phyloP scores from a whole-genome alignment of 1,140 invertebrate species.

The Drosophila lacteicornis region DNA sequence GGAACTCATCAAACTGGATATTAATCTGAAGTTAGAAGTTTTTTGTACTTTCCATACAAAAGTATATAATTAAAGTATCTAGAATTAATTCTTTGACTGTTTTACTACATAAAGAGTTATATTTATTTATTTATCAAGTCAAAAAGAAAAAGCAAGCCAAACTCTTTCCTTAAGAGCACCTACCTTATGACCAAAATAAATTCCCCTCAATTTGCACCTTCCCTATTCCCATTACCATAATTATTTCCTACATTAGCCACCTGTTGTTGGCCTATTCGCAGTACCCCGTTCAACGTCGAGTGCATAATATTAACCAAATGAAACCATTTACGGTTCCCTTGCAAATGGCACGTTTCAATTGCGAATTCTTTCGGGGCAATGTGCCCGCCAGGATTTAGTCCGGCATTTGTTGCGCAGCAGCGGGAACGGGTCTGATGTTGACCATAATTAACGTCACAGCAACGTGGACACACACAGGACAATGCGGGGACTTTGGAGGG shows the following conservation, averaged over 20 bases:
- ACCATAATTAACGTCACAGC: slow-evolving; percentile 73
- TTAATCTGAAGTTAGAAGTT: no score
- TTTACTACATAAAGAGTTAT: background rate
- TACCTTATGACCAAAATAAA: background rate
- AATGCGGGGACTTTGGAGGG: slow-evolving; percentile 16
- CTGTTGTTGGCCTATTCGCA: slow-evolving; percentile 10
- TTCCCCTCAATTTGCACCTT: background rate
- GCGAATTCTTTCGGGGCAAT: slow-evolving; percentile 64
- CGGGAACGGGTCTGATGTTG: slow-evolving; percentile 30
- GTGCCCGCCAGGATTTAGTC: slow-evolving; percentile 26
- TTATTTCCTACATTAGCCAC: slow-evolving; percentile 9
- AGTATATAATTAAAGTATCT: no score
- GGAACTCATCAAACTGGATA: no score
- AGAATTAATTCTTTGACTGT: no score
- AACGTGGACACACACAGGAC: slow-evolving; percentile 12
- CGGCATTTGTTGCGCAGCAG: slow-evolving; percentile 29
- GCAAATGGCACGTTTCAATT: slow-evolving; percentile 69
- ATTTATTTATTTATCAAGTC: background rate
- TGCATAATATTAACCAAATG: slow-evolving; percentile 51
- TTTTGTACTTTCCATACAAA: no score
- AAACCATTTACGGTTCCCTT: slow-evolving; percentile 51
- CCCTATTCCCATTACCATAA: background rate
- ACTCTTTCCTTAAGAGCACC: background rate
- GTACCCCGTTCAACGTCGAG: slow-evolving; percentile 22
- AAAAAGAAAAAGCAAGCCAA: background rate